Evolutionary conservation across 2,888 invertebrate species (phyloP).

Genomic region (Spodoptera picta): DNA sequence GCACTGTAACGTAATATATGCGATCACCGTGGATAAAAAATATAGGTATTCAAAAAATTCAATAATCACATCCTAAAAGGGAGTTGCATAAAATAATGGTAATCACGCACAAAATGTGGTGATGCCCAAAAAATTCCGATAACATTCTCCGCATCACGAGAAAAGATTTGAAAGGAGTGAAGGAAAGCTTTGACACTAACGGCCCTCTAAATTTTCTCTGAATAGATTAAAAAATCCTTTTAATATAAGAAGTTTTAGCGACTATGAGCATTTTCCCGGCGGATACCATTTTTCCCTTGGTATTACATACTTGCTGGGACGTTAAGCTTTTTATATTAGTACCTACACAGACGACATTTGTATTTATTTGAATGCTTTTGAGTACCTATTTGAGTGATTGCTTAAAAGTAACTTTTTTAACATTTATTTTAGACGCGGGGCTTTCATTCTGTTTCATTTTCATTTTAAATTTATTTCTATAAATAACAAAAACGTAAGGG

Average conservation of each 20-base stretch:
- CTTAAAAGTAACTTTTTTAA: conserved; percentile 33
- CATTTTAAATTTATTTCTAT: too few species aligned
- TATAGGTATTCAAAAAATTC: conserved; percentile 38
- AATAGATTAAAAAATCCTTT: conserved; percentile 73
- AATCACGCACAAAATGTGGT: conserved; percentile 59
- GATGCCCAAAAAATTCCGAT: conserved; percentile 63
- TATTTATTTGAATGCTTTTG: conserved; percentile 52
- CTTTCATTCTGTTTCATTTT: not conserved
- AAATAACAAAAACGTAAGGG: too few species aligned
- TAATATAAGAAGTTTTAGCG: conserved; percentile 65
- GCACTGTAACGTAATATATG: too few species aligned
- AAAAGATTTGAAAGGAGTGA: conserved; percentile 65
- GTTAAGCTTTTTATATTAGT: conserved; percentile 51
- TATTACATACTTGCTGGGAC: conserved; percentile 58
- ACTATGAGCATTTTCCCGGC: conserved; percentile 49
- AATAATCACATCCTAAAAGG: conserved; percentile 45
- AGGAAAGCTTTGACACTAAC: conserved; percentile 72
- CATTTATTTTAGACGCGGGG: conserved; percentile 15
- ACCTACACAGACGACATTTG: conserved; percentile 36
- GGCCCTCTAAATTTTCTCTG: conserved; percentile 70
- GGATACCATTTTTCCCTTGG: conserved; percentile 52
- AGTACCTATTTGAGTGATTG: conserved; percentile 57
- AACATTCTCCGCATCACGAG: conserved; percentile 64
- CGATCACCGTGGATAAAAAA: too few species aligned
- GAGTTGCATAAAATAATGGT: conserved; percentile 49